Base-by-base conservation (phyloP, 2,113 vertebrate species). In the Syngnathus scovelli region DNA sequence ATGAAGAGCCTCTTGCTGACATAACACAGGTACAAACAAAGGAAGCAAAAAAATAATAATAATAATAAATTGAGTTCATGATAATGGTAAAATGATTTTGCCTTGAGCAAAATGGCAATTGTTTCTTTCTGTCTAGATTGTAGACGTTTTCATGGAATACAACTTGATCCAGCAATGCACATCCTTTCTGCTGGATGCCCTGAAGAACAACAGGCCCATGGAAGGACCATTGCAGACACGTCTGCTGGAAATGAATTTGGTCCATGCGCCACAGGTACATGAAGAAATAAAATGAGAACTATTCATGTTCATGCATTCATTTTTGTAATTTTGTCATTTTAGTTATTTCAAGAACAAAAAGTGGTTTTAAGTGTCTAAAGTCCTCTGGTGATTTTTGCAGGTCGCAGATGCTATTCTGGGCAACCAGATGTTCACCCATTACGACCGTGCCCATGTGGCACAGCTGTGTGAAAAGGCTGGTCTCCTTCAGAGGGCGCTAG, bases 381-480 rank as follows among this genome's bases (percentile, higher is more conserved):
- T n/a, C 70, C 5, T 66, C 63, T 61, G 41, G 19, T 23, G 16
- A 37, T 70, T 6, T 43, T 65, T 61, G 21, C 64, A 99, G 97
- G 97, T 99, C 76, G 97, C 97, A 77, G 97, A 99, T 76, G 97
- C 97, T 70, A 99, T 99, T 85, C 90, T 99, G 72, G 97, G 96
- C 23, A 99, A 99, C 88, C 96, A 98, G 86, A 99, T 99, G 97
- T 99, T 99, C 85, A 99, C 96, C 19, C 96, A 98, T 84, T 99
- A 99, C 19, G 96, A 98, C 83, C 93, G 97, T 1, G 94, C 96
- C 63, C 97, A 99, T 76, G 96, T 98, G 56, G 97, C 97, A 69
- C 97, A 99, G 84, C 92, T 99, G 76, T 99, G 97, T 87, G 97
- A 99, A 80, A 99, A 98, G 85, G 96, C 97, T 5, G 97, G 97